A percentile compares a stretch with the other conserved stretches of the same genome.
phyloP scores from a whole-genome alignment of 2,888 invertebrate genomes.

The Drosophila formosana region DNA sequence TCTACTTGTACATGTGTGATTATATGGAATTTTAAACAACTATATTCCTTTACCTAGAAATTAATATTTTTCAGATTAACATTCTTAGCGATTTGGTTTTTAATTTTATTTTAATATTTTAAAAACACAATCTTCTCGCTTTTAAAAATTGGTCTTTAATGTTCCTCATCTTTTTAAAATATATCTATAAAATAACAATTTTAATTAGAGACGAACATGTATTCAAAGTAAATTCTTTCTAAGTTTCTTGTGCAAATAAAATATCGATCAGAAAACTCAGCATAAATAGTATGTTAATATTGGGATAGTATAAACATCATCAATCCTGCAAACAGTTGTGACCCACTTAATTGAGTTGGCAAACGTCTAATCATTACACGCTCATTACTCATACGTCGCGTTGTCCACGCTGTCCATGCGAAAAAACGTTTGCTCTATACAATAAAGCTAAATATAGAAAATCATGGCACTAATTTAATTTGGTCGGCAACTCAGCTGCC shows the following conservation, averaged over 20 bases:
- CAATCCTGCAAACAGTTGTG: constrained; percentile 16
- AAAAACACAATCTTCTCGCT: too few relatives aligned
- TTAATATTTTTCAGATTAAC: too few relatives aligned
- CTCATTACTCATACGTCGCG: constrained; percentile 56
- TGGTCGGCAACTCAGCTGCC: constrained; percentile 47
- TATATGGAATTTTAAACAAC: too few relatives aligned
- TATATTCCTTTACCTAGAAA: too few relatives aligned
- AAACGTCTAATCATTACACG: constrained; percentile 45
- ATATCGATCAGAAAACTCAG: background rate
- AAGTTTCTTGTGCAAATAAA: background rate
- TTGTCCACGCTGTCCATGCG: constrained; percentile 8
- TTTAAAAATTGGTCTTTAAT: too few relatives aligned
- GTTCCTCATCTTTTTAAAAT: too few relatives aligned
- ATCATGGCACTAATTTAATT: constrained; percentile 70
- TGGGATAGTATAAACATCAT: background rate
- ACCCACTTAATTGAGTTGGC: constrained; percentile 29
- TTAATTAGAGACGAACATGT: too few relatives aligned
- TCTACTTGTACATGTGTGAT: too few relatives aligned
- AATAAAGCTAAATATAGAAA: constrained; percentile 42
- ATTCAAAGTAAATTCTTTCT: background rate
- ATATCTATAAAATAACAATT: too few relatives aligned
- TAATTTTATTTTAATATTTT: too few relatives aligned
- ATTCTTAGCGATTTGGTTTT: too few relatives aligned
- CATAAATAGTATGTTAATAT: background rate
- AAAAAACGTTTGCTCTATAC: constrained; percentile 11